Conservation (phyloP, 2,888 invertebrate genomes). For the Myopa tessellatipennis region DNA sequence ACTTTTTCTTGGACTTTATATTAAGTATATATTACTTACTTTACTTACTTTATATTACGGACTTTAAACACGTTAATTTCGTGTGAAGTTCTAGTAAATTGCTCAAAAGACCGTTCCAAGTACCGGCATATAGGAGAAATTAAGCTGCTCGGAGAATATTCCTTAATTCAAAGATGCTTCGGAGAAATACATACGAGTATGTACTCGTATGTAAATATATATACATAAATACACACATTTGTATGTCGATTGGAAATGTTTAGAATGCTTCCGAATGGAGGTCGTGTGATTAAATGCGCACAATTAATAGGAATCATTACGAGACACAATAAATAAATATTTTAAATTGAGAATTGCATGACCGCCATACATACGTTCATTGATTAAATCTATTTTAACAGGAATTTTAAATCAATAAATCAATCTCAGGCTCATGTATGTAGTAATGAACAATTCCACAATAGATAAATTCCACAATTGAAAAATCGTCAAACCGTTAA, state of each 20-base stretch:
- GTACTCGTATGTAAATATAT: background rate
- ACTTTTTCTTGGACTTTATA: too few relatives aligned
- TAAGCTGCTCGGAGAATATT: too few relatives aligned
- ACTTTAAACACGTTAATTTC: too few relatives aligned
- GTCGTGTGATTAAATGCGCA: background rate
- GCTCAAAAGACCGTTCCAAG: too few relatives aligned
- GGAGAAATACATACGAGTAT: background rate
- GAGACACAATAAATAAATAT: background rate
- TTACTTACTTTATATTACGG: too few relatives aligned
- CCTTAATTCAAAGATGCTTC: too few relatives aligned
- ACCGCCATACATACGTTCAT: background rate
- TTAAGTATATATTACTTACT: too few relatives aligned
- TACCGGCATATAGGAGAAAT: too few relatives aligned
- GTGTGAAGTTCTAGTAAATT: too few relatives aligned
- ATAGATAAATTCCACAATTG: background rate
- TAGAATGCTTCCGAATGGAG: background rate
- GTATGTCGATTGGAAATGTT: background rate
- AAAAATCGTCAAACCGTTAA: background rate
- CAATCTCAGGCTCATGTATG: background rate
- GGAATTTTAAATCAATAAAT: background rate
- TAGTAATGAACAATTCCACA: background rate
- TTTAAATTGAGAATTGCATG: background rate
- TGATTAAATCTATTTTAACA: background rate
- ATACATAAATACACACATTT: background rate
- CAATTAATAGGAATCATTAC: slow-evolving; percentile 1